Base-by-base conservation (phyloP, 2,113 vertebrate genomes). In the Ursus arctos region DNA sequence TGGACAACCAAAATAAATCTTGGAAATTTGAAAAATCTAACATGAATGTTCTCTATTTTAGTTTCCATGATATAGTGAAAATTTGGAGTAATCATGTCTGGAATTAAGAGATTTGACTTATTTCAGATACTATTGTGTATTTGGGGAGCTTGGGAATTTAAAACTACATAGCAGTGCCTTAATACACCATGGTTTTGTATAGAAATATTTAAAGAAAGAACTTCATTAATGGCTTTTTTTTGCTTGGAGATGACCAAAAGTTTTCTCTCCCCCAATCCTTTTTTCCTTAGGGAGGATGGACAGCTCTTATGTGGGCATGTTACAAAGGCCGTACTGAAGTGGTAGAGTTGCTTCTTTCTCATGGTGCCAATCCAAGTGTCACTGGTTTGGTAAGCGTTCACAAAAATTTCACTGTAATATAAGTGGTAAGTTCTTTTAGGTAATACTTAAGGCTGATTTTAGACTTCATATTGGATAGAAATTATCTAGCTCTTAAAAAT, bases 291-390 rank as follows among this genome's bases (percentile, higher is more conserved):
- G 99, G 99, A 65, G 99, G 99, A 9, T 99, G 99, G 99, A 99
- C 99, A 12, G 99, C 99, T 51, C 99, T 99, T 49, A 99, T 99
- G 99, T 99, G 99, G 99, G 99, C 99, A 0, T 99, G 99, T 0
- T 99, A 99, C 80, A 99, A 99, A 98, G 99, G 99, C 65, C 98
- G 99, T 19, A 99, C 99, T 0, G 99, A 99, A 33, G 99, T 99
- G 63, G 99, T 99, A 1, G 98, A 98, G 79, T 61, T 99, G 97
- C 99, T 99, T 21, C 98, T 99, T 97, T 99, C 99, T 87, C 99
- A 99, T 69, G 99, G 99, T 74, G 99, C 99, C 69, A 99, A 99
- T 94, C 99, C 99, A 7, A 99, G 99, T 97, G 99, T 99, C 98
- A 99, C 99, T 36, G 99, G 99, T 87, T 99, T 99, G 99, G 99